These are phyloP conservation scores for Silurus meridionalis DNA, from an alignment of 2,113 vertebrate genomes.

Conservation along the genomic window DNA sequence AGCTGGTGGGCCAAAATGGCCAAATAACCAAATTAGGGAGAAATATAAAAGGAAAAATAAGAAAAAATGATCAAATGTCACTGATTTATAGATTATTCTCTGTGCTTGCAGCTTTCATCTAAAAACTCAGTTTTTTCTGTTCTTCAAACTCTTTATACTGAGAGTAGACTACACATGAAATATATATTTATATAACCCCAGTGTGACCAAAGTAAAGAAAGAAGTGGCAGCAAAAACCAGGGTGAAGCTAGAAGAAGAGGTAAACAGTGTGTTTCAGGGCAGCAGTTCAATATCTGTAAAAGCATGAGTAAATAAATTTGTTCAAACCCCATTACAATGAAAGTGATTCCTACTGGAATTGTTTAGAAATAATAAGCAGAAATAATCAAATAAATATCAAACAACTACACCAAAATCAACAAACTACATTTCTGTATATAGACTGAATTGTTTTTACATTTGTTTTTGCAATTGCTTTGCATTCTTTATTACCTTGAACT, in stretches of 20 bases:
- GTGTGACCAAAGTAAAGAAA: not conserved
- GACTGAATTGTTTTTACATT: not conserved
- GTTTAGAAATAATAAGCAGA: not conserved
- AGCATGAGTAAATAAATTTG: not conserved
- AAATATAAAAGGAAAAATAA: not conserved
- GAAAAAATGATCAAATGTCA: not conserved
- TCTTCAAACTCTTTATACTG: not conserved
- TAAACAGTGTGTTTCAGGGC: not conserved
- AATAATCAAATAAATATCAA: not conserved
- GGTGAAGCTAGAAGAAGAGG: not conserved
- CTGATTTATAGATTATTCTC: not conserved
- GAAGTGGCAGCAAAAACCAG: not conserved
- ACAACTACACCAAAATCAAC: not conserved
- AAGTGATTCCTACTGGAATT: not conserved
- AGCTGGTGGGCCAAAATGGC: not conserved
- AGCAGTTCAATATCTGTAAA: not conserved
- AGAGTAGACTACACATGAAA: not conserved
- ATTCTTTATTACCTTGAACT: conserved; percentile 85
- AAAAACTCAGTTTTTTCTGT: not conserved
- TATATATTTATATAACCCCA: not conserved
- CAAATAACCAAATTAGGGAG: not conserved
- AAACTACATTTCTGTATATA: not conserved
- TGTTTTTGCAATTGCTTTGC: not conserved
- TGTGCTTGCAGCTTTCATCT: not conserved
- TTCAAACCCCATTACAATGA: not conserved